Base-by-base conservation (phyloP, 2,113 vertebrate species). In the Opisthocomus hoazin region DNA sequence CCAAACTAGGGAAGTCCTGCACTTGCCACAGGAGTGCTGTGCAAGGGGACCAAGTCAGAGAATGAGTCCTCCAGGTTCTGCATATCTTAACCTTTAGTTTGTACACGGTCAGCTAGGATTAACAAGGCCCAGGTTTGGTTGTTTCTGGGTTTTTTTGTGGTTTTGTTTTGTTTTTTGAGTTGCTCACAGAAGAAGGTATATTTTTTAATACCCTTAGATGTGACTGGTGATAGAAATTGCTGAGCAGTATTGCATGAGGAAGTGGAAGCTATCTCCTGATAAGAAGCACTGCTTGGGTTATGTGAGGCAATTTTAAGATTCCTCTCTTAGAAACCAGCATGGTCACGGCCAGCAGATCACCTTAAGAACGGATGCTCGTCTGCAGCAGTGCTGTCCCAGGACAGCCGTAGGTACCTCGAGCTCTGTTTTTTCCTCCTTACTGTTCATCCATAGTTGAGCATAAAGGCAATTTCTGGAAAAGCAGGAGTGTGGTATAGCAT, bases 11-110 rank as follows among this genome's bases (percentile, higher is more conserved):
- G 2, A 82, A 63, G 27, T 27, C 24, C 39, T 69, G 29, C 24
- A 9, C 22, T 46, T 51, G 56, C 17, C 15, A 20, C 34, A 61
- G n/a, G 5, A 89, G 2, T 0, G 0, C 26, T 56, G 15, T 34
- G n/a, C 24, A 74, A 63, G 14, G 16, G 16, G 22, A 45, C 19
- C n/a, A n/a, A 58, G 14, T 30, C 13, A 83, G 13, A 37, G 29
- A 76, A 70, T 0, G 5, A 24, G 9, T 65, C 39, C 50, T 77
- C 29, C 77, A 89, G 16, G 3, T 68, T 63, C 39, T 73, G 30
- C 27, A 8, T 29, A 29, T 9, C 21, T 76, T 68, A 39, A 61
- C n/a, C 50, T 84, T 71, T 32, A 14, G 2, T 81, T 92, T 74
- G 15, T 34, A 54, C 1, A 3, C 10, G 10, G 29, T 41, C 41